phyloP scores from a whole-genome alignment of 2,113 vertebrate species.

The Ageneiosus marmoratus region DNA sequence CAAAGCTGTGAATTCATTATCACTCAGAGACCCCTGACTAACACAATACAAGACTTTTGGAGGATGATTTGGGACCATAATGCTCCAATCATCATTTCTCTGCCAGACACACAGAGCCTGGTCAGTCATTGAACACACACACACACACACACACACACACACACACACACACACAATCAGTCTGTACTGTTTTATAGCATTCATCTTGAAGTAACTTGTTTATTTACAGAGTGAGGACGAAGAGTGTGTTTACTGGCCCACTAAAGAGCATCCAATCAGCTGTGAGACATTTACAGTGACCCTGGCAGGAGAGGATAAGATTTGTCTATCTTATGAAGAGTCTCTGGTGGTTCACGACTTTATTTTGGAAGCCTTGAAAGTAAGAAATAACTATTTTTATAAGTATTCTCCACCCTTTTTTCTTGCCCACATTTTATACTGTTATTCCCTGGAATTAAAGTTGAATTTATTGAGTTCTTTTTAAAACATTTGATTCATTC shows the following conservation, averaged over 20 bases:
- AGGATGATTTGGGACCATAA: slow-evolving; percentile 98
- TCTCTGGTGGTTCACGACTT: slow-evolving; percentile 88
- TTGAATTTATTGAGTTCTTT: not conserved
- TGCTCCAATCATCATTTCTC: slow-evolving; percentile 85
- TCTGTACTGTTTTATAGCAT: not conserved
- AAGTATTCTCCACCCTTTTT: not conserved
- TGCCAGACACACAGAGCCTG: slow-evolving; percentile 80
- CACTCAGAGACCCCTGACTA: slow-evolving; percentile 89
- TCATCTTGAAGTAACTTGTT: not conserved
- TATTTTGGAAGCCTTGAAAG: slow-evolving; percentile 89
- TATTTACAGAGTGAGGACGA: slow-evolving; percentile 71
- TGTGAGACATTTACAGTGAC: slow-evolving; percentile 87
- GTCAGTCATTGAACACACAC: slow-evolving; percentile 62
- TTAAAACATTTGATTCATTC: not conserved
- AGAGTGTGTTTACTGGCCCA: slow-evolving; percentile 85
- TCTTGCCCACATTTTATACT: not conserved
- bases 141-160: not conserved
- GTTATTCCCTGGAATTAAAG: not conserved
- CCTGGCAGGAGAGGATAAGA: slow-evolving; percentile 80
- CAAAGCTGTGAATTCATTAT: slow-evolving; percentile 90
- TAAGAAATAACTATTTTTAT: no score
- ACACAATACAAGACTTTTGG: slow-evolving; percentile 94
- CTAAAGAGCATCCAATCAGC: slow-evolving; percentile 84
- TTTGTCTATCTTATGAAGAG: slow-evolving; percentile 90
- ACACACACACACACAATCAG: not conserved